A percentile compares a stretch with the other conserved stretches of the same genome.
phyloP scores from a whole-genome alignment of 2,797 vertebrate species.

The Bovichtus diacanthus region DNA sequence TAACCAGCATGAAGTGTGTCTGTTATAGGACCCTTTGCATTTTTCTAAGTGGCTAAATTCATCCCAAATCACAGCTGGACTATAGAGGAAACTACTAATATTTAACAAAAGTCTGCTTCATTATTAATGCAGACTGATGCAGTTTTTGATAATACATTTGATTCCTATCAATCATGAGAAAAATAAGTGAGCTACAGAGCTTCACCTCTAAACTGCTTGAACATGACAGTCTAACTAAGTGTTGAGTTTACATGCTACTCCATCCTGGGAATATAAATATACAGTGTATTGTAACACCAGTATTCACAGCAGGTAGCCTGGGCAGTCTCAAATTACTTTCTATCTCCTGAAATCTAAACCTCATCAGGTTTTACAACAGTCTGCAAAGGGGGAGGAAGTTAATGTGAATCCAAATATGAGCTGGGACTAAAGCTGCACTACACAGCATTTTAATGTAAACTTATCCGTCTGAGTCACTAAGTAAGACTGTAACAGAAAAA shows the following conservation, averaged over 20 bases:
- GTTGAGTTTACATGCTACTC: no score
- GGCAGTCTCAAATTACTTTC: background rate
- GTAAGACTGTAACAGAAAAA: background rate
- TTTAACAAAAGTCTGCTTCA: background rate
- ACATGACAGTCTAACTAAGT: no score
- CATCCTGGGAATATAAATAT: background rate
- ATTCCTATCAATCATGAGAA: background rate
- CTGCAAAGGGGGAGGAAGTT: slow-evolving; percentile 6
- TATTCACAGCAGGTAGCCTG: background rate
- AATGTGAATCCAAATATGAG: slow-evolving; percentile 15
- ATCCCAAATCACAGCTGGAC: slow-evolving; percentile 1
- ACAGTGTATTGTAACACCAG: background rate
- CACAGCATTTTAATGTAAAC: slow-evolving; percentile 30
- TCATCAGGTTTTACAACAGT: background rate
- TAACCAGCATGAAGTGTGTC: slow-evolving; percentile 9
- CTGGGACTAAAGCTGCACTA: background rate
- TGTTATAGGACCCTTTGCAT: slow-evolving; percentile 2
- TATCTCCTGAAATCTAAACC: slow-evolving; percentile 5
- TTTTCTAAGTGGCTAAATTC: background rate
- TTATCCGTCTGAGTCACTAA: slow-evolving; percentile 4
- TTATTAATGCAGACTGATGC: background rate
- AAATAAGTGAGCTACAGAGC: background rate
- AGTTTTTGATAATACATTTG: no score
- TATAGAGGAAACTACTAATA: background rate
- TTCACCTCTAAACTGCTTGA: no score